Base-by-base conservation (phyloP, 2,797 vertebrate genomes). In the Acanthurus leucopareius region DNA sequence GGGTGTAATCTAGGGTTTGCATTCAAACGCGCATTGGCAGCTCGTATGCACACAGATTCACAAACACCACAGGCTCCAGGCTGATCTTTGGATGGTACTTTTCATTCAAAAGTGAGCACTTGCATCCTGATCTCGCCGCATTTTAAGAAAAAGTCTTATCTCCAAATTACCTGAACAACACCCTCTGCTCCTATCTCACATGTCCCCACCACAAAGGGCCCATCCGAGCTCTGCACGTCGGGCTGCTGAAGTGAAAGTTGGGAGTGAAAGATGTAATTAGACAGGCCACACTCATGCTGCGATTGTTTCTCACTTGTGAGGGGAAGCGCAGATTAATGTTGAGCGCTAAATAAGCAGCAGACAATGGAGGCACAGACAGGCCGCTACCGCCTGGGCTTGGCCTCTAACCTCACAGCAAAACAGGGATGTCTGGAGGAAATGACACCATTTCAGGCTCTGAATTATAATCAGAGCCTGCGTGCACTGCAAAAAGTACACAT, bases 221-320 rank as follows among this genome's bases (percentile, higher is more conserved):
- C 74, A 63, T 78, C 80, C 68, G 89, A 74, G 83, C 66, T 70
- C 67, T 72, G 38, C 73, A 56, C 49, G 58, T 80, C 70, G 69
- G 35, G 76, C 72, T 71, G 74, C 78, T 83, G 61, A 52, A 87
- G 81, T 62, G 79, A 92, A 89, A 88, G 90, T 92, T 88, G 54
- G 84, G 86, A 89, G 90, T 86, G 92, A 93, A 85, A 90, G 90
- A 89, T 85, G 88, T 91, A 89, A 86, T 84, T 87, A 91, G 86
- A 94, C 85, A 72, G 80, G 88, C 83, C 89, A 87, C 87, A 86
- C 64, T 90, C 89, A 92, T 65, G 79, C 86, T 86, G 89, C 57
- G 89, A 84, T 94, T 93, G 84, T 87, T 94, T 80, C 91, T 90
- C 78, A 69, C 84, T 87, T 73, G 82, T 88, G 71, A 85, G 81